A percentile compares a stretch with the other conserved stretches of the same genome.
phyloP scores from a whole-genome alignment of 2,888 invertebrate species.

The Drosophila maculinotata region DNA sequence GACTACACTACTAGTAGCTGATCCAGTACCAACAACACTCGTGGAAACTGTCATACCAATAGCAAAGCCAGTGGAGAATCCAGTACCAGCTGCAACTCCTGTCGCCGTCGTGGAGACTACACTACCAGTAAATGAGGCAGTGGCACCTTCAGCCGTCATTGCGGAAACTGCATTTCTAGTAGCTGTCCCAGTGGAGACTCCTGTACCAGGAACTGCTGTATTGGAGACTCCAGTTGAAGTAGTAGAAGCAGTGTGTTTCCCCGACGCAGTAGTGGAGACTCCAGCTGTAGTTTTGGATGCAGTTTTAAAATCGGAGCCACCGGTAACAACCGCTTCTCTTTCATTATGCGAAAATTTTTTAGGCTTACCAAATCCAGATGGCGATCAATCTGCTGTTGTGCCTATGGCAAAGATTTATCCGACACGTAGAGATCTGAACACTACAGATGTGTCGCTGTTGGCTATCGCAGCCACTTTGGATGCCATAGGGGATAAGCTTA shows the following conservation, averaged over 20 bases:
- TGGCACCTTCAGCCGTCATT: not conserved
- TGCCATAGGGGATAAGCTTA: slow-evolving; percentile 60
- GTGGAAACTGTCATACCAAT: not conserved
- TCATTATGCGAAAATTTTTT: slow-evolving; percentile 6
- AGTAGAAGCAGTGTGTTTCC: too few species aligned
- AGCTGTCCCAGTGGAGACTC: not conserved
- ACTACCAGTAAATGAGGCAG: not conserved
- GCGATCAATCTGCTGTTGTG: slow-evolving; percentile 25
- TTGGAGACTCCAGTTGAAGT: not conserved
- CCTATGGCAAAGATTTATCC: slow-evolving; percentile 67
- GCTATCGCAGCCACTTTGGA: slow-evolving; percentile 70
- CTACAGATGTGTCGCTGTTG: slow-evolving; percentile 62
- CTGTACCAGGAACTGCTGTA: not conserved
- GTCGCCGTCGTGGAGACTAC: not conserved
- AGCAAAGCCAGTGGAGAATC: not conserved
- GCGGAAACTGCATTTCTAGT: not conserved
- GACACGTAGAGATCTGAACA: slow-evolving; percentile 54
- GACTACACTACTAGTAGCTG: not conserved
- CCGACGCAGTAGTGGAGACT: not conserved
- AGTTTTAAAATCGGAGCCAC: too few species aligned
- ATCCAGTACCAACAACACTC: not conserved
- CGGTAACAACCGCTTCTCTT: not conserved
- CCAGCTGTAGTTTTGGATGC: not conserved
- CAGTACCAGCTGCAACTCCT: not conserved
- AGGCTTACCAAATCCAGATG: slow-evolving; percentile 12